phyloP scores from a whole-genome alignment of 2,113 vertebrate species.

The Riparia riparia region DNA sequence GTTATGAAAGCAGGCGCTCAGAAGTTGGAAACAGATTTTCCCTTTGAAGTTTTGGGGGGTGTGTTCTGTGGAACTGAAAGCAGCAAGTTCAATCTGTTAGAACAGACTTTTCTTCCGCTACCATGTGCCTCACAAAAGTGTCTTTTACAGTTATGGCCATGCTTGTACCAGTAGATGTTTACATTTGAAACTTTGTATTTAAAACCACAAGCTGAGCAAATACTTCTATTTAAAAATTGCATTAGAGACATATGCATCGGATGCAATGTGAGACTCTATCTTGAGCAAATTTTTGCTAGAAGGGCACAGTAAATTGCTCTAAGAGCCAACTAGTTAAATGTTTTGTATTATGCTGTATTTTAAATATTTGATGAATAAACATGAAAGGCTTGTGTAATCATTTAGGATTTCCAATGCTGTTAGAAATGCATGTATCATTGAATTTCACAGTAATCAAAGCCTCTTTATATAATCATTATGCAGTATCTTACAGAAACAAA shows the following conservation, averaged over 20 bases:
- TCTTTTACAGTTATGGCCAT: neutral
- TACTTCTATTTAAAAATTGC: neutral
- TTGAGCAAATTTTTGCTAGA: neutral
- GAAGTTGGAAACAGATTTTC: neutral
- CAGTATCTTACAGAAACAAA: slow-evolving; percentile 17
- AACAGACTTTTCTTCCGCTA: neutral
- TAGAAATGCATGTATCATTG: slow-evolving; percentile 19
- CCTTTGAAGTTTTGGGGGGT: neutral
- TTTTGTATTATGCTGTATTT: slow-evolving; percentile 10
- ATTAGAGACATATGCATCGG: neutral
- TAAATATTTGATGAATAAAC: slow-evolving; percentile 48
- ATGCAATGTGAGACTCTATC: accelerated
- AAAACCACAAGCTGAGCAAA: neutral
- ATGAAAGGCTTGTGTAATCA: slow-evolving; percentile 36
- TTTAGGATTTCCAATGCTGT: neutral
- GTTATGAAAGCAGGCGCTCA: neutral
- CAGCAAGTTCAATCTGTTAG: neutral
- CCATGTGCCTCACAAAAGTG: neutral
- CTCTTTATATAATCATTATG: slow-evolving; percentile 18
- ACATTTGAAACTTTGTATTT: neutral
- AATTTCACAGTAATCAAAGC: slow-evolving; percentile 44
- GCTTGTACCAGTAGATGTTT: neutral
- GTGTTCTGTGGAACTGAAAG: neutral
- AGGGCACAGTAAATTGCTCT: neutral
- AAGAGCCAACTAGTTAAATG: neutral